Evolutionary conservation across 2,113 vertebrate species (phyloP), one percentile per base, ranked within the genome.

Genomic region (Epinephelus moara): DNA sequence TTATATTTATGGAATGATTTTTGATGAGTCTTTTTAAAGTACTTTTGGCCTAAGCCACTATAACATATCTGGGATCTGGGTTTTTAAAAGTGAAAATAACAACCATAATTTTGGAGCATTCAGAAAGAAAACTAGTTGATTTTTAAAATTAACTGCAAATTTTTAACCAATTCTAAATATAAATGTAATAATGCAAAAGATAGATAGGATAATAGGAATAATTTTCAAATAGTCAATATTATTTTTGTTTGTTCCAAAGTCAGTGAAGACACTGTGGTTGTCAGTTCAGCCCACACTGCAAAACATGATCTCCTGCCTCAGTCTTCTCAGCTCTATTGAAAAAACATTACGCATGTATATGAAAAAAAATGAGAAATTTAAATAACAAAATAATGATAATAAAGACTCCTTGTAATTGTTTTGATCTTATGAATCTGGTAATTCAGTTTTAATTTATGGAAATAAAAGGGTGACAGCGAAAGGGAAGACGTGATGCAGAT

Each of bases 351-450:
- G 3, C 42, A 33, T 67, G 30, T 30, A 37, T 60, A 47, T 25
- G 1, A 13, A n/a, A 33, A 21, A 27, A 67, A 27, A 2, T 30
- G 2, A 52, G 1, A 61, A 25, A 12, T 66, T 33, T 27, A 4
- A 80, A 80, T 74, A 13, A 45, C 18, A 71, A 66, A 47, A 50
- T 45, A 27, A n/a, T 45, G 0, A 69, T 50, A 57, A 75, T 17
- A 18, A 23, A 49, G 8, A 27, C 1, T 13, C 4, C 13, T 92
- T 94, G 33, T 89, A 90, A 92, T 89, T 78, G 90, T 91, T 92
- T 93, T 92, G 92, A 93, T 89, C 23, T 52, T 4, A 66, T 63
- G 55, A 56, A 19, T 75, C 23, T 78, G n/a, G 8, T 56, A 45
- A 47, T 91, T 76, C 68, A 89, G 3, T 91, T 78, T 88, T 82